These are phyloP conservation scores for Chondrilla cf. caribensis DNA, from an alignment of 37 sponge, comb jelly and placozoan species.

Conservation along the genomic window DNA sequence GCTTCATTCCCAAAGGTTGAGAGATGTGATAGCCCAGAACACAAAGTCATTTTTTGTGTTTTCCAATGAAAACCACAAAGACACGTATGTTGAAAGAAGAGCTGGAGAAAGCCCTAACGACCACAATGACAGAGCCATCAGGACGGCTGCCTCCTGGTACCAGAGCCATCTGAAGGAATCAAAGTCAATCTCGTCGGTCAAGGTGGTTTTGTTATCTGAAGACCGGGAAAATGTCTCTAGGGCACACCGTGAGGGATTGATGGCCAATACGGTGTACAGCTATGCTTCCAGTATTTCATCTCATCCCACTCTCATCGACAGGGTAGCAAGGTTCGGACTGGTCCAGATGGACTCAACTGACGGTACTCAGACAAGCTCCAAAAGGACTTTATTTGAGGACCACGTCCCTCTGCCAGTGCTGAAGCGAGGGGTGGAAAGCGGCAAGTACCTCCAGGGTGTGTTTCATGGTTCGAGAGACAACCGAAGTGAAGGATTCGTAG, in stretches of 20 bases:
- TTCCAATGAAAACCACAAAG: constrained; percentile 90
- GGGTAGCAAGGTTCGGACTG: constrained; percentile 40
- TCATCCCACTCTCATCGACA: constrained; percentile 68
- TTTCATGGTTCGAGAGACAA: constrained; percentile 87
- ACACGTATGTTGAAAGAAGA: constrained; percentile 67
- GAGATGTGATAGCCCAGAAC: constrained; percentile 63
- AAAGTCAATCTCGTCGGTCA: background rate
- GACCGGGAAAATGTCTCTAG: constrained; percentile 77
- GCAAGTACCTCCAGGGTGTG: constrained; percentile 68
- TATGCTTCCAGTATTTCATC: constrained; percentile 71
- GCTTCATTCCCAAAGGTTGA: constrained; percentile 27
- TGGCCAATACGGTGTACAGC: constrained; percentile 58
- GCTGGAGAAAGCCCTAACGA: constrained; percentile 80
- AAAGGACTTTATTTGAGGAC: constrained; percentile 67
- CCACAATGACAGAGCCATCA: constrained; percentile 90
- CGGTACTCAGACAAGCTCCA: constrained; percentile 5
- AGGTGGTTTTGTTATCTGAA: constrained; percentile 83
- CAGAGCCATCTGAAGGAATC: constrained; percentile 56
- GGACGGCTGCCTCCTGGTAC: constrained; percentile 72
- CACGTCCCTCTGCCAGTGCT: constrained; percentile 65
- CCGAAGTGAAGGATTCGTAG: constrained; percentile 74
- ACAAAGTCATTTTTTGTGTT: constrained; percentile 84
- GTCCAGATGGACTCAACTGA: background rate
- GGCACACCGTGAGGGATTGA: constrained; percentile 50
- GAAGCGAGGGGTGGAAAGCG: constrained; percentile 73